Percentiles rank a stretch among this genome's conserved stretches.
Conservation (phyloP, 1,140 invertebrate species). For the Plectrocnemia conspersa region DNA sequence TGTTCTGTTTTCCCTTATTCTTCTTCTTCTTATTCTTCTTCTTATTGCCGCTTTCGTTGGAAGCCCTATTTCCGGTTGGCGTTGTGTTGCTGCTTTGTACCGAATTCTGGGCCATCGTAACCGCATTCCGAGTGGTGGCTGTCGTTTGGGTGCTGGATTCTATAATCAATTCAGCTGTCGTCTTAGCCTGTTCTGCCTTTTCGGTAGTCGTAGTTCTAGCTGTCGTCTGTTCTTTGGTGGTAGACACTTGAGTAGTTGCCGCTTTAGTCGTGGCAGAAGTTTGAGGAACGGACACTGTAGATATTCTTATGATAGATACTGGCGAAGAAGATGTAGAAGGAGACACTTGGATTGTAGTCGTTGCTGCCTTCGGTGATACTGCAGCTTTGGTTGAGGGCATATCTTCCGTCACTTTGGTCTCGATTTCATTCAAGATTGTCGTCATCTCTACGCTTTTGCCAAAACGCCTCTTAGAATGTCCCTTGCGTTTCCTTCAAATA, state of each 20-base stretch:
- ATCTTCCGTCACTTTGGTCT: conserved; percentile 6
- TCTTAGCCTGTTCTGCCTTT: conserved; percentile 1
- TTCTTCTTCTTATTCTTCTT: conserved; percentile 37
- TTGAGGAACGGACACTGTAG: background rate
- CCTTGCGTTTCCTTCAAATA: conserved; percentile 18
- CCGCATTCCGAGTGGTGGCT: conserved; percentile 8
- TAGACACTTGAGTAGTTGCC: background rate
- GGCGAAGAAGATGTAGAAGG: background rate
- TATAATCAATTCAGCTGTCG: conserved; percentile 1
- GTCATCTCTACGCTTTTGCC: conserved; percentile 37
- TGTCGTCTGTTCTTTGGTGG: conserved; percentile 10
- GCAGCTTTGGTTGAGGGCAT: conserved; percentile 32
- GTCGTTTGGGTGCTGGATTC: conserved; percentile 15
- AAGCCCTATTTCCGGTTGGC: conserved; percentile 29
- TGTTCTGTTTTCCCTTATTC: conserved; percentile 48
- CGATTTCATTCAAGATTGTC: conserved; percentile 36
- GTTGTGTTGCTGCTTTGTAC: conserved; percentile 32
- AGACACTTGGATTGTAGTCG: conserved; percentile 8
- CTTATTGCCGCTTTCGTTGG: conserved; percentile 30
- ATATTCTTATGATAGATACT: conserved; percentile 20
- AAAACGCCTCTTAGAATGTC: conserved; percentile 20
- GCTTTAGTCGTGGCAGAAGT: background rate
- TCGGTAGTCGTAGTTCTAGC: conserved; percentile 2
- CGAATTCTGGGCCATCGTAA: background rate
- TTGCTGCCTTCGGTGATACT: conserved; percentile 38